Base-by-base conservation (phyloP, 2,797 vertebrate species). In the Rhabdomys pumilio region DNA sequence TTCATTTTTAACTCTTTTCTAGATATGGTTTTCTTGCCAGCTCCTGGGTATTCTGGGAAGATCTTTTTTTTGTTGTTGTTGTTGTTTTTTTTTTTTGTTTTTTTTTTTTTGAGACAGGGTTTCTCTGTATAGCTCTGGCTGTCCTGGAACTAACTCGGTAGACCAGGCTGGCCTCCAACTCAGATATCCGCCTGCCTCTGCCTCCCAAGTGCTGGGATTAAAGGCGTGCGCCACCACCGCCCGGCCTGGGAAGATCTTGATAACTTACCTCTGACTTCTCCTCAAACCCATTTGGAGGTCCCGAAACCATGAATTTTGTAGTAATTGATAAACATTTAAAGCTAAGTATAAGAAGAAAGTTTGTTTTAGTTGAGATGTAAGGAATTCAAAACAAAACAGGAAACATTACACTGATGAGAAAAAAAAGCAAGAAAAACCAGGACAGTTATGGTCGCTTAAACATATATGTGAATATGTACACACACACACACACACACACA, bases 301-400 rank as follows among this genome's bases (percentile, higher is more conserved):
- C 47, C 14, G n/a, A 53, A 34, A 55, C 24, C 41, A 47, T 14
- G 24, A 72, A 44, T 90, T 72, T 67, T 92, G 14, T 13, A 65
- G 75, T 79, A 44, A n/a, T 53, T 90, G 75, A 50, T n/a, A 79
- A 90, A 83, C 72, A 34, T 80, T 95, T 85, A 83, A 63, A 53
- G 77, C 73, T 44, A 50, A 82, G 61, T 31, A 31, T 50, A 79
- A 57, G 44, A 57, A 92, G 81, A 87, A 84, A 61, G 87, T 67
- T 67, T 5, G 3, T 85, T 67, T 84, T 34, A 85, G 50, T 50
- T 67, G 63, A 67, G 63, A 67, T 50, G 24, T 34, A 84, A 65
- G 82, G 17, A 61, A 47, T 67, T n/a, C n/a, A n/a, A n/a, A n/a
- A n/a, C n/a, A n/a, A n/a, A n/a, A n/a, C n/a, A n/a, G n/a, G n/a